Evolutionary conservation across 2,113 vertebrate species (phyloP), one percentile per base, ranked within the genome.

Genomic region (Sinocyclocheilus grahami): DNA sequence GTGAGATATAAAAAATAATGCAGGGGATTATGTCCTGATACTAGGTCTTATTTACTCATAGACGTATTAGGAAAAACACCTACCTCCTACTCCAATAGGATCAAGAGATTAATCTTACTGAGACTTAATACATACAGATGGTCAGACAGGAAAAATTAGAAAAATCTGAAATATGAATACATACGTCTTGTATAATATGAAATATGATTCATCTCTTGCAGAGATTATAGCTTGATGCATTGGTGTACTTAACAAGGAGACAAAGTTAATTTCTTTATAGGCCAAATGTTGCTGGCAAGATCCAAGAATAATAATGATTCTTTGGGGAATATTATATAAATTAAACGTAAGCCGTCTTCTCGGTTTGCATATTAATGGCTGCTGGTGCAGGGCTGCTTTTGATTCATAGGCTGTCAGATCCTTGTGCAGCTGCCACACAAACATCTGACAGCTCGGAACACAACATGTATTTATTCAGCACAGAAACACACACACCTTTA

Each of bases 161-260:
- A 95, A 96, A 96, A 96, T 96, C 95, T 95, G 95, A 96, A 96
- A 95, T 95, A 96, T 95, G 96, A 97, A 97, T 97, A 96, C 94
- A 95, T 96, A 95, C 92, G 93, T 95, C 95, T 94, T 92, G 94
- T 91, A 89, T 94, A 95, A 96, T 96, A 95, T 95, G 92, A 94
- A 95, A 95, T 95, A 94, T 93, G 93, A 96, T 96, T 96, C 94
- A 95, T 96, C 94, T 96, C 93, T 93, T 90, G 91, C 71, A 18
- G 91, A 95, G 95, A 96, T 97, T 96, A 97, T 93, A 92, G 92
- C 91, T 94, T 95, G 94, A 96, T 96, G 94, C 96, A 95, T 95
- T 93, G 94, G 91, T 90, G 93, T 95, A 93, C 94, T 96, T 95
- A 95, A 93, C 89, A 93, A 91, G 92, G 93, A 95, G 94, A 94